Conservation (phyloP, 2,888 invertebrate genomes). For the Rugalucina vietnamica region DNA sequence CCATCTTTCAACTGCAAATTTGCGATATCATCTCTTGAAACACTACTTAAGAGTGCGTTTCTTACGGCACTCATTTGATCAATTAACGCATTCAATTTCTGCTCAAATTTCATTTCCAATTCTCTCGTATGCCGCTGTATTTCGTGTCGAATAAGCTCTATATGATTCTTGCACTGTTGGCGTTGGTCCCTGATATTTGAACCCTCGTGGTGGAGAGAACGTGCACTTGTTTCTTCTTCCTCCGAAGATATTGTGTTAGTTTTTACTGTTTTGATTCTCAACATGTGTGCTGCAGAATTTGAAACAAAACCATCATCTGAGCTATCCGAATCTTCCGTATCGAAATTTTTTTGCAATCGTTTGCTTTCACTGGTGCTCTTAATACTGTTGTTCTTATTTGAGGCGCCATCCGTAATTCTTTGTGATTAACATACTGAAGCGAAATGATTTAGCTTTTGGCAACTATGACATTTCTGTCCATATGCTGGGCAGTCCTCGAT, state of each 20-base stretch:
- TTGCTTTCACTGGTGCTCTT: neutral
- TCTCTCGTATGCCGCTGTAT: neutral
- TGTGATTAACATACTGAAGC: no score
- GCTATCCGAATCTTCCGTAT: neutral
- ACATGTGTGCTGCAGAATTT: neutral
- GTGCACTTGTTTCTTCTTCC: neutral
- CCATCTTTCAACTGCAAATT: neutral
- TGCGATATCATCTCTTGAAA: neutral
- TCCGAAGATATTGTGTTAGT: no score
- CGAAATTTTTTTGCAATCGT: neutral
- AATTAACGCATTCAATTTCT: neutral
- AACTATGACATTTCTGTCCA: no score
- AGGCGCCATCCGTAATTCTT: no score
- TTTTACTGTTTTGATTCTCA: conserved; percentile 1
- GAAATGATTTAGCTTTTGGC: no score
- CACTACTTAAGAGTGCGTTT: neutral
- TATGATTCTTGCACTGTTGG: neutral
- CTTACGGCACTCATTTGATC: neutral
- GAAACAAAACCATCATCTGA: neutral
- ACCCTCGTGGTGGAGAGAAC: no score
- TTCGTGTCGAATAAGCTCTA: neutral
- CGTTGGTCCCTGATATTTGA: neutral
- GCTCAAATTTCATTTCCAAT: neutral
- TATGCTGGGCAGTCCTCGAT: no score
- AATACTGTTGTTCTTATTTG: neutral